A percentile compares a stretch with the other conserved stretches of the same genome.
Evolutionary conservation across 2,888 invertebrate species (phyloP).

Genomic region (Apocheima hispidaria): DNA sequence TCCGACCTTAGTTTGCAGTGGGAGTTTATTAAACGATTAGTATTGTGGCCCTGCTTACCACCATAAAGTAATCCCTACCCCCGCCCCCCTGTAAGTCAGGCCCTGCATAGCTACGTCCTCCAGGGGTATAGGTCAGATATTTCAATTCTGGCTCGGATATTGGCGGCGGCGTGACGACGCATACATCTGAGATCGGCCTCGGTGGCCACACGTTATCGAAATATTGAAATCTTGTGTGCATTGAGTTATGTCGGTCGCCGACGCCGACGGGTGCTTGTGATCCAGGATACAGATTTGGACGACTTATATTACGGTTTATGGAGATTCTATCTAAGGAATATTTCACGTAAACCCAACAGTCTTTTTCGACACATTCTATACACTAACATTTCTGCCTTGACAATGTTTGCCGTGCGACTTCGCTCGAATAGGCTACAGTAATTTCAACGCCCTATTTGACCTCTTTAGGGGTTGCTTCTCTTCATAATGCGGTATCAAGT

Average conservation of each 20-base stretch:
- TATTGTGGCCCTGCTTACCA: no score
- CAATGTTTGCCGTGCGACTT: no score
- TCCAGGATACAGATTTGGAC: constrained; percentile 49
- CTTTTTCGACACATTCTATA: background rate
- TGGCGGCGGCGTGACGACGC: constrained; percentile 81
- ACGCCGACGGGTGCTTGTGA: constrained; percentile 58
- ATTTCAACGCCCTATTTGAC: no score
- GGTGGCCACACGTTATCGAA: constrained; percentile 71
- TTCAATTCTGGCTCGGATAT: constrained; percentile 85
- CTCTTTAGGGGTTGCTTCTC: no score
- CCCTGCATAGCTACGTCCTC: constrained; percentile 36
- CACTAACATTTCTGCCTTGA: background rate
- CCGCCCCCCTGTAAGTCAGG: constrained; percentile 11
- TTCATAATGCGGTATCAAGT: no score
- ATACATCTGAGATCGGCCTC: constrained; percentile 76
- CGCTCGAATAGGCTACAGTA: no score
- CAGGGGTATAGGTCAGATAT: constrained; percentile 77
- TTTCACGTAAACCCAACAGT: background rate
- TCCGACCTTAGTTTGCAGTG: no score
- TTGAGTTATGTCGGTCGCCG: constrained; percentile 64
- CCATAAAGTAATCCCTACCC: background rate
- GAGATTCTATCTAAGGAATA: constrained; percentile 28
- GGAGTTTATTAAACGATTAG: no score
- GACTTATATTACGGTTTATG: constrained; percentile 34
- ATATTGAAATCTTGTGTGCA: constrained; percentile 79